Evolutionary conservation across 2,797 vertebrate genomes (phyloP).

Genomic region (Chelonia mydas): DNA sequence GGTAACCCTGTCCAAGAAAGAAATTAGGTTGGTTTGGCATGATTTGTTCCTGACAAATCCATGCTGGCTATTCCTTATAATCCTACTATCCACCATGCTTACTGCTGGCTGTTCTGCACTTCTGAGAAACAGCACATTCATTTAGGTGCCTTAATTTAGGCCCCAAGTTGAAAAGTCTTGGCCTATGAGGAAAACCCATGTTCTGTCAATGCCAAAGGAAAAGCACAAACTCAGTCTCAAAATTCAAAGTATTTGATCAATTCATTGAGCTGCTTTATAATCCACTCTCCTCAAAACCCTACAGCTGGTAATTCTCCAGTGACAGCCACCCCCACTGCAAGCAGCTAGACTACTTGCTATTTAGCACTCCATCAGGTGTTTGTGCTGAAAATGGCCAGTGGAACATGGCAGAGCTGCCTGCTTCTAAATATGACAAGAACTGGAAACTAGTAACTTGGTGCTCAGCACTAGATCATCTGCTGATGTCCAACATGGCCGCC

Average conservation of each 20-base stretch:
- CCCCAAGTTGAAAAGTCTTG: neutral
- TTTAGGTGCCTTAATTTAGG: neutral
- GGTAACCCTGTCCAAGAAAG: neutral
- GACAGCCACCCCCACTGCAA: neutral
- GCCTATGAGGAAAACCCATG: neutral
- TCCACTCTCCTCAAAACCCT: neutral
- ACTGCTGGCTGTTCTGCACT: neutral
- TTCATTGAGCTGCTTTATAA: neutral
- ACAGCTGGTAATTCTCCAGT: neutral
- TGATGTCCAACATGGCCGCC: neutral
- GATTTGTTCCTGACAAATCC: neutral
- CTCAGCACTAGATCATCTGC: neutral
- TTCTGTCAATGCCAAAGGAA: too few species aligned
- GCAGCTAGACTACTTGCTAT: neutral
- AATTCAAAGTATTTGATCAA: fast-evolving
- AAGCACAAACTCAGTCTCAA: neutral
- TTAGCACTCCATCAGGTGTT: neutral
- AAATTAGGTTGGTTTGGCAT: neutral
- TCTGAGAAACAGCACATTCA: neutral
- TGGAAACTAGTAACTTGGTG: neutral
- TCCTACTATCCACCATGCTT: neutral
- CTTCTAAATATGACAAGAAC: neutral
- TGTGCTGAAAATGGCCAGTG: neutral
- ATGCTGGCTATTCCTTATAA: neutral
- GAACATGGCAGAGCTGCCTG: neutral